These are phyloP conservation scores for Parnassius mnemosyne DNA, from an alignment of 2,888 invertebrate species.

Conservation along the genomic window DNA sequence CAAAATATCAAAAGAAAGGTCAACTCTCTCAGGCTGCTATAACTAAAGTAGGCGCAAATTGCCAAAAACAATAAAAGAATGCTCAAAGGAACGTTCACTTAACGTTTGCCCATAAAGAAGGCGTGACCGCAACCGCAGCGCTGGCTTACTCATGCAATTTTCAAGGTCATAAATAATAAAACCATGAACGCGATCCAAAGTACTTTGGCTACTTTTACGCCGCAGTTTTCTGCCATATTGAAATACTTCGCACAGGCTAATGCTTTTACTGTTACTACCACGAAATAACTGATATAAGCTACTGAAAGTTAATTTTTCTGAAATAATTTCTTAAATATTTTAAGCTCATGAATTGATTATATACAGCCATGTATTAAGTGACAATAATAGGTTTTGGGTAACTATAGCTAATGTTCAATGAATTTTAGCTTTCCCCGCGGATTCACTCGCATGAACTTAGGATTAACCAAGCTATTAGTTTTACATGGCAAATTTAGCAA, in stretches of 20 bases:
- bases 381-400: too few species aligned
- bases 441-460: too few species aligned
- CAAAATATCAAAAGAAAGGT: too few species aligned
- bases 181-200: slow-evolving; percentile 73
- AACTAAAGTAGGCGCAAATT: slow-evolving; percentile 31
- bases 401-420: too few species aligned
- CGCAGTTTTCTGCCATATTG: slow-evolving; percentile 77
- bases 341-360: too few species aligned
- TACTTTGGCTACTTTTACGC: slow-evolving; percentile 71
- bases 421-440: too few species aligned
- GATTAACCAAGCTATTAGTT: too few species aligned
- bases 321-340: too few species aligned
- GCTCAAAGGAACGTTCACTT: slow-evolving; percentile 64
- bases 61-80: slow-evolving; percentile 56
- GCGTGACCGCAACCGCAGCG: slow-evolving; percentile 74
- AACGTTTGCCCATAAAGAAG: slow-evolving; percentile 72
- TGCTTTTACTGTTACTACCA: slow-evolving; percentile 24
- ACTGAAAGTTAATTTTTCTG: slow-evolving; percentile 4
- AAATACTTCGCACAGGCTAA: slow-evolving; percentile 55
- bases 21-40: not conserved
- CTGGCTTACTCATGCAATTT: slow-evolving; percentile 76
- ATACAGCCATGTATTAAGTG: too few species aligned
- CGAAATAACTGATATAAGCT: slow-evolving; percentile 15
- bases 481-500: too few species aligned
- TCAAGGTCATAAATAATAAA: slow-evolving; percentile 79